Evolutionary conservation across 2,888 invertebrate species (phyloP).

Genomic region (Drosophila mercatorum): DNA sequence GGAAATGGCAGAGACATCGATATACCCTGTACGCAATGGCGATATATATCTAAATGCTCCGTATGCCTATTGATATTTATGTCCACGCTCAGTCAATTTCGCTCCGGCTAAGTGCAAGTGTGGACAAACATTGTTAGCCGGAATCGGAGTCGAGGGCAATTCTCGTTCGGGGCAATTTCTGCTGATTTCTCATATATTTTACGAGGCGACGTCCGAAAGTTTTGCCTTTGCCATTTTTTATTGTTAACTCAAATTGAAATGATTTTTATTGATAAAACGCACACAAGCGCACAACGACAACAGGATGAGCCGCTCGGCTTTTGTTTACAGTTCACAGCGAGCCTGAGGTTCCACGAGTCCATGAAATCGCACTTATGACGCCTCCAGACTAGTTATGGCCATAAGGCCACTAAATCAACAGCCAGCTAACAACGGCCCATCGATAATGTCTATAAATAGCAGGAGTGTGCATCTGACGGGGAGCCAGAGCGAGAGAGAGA

Average conservation of each 20-base stretch:
- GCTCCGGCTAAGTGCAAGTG: neutral
- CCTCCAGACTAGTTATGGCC: constrained; percentile 19
- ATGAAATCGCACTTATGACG: constrained; percentile 27
- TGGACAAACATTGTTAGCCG: too few relatives aligned
- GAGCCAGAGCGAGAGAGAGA: neutral
- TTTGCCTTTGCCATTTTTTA: constrained; percentile 53
- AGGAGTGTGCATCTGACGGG: neutral
- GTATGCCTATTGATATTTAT: constrained; percentile 14
- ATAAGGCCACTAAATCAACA: constrained; percentile 49
- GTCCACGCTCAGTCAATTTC: constrained; percentile 1
- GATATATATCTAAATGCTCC: neutral
- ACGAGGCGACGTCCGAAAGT: constrained; percentile 32
- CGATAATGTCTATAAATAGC: constrained; percentile 6
- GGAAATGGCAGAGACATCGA: neutral
- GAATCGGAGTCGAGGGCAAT: constrained; percentile 8
- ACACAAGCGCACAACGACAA: constrained; percentile 8
- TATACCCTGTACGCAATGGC: constrained; percentile 14
- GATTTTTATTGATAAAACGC: constrained; percentile 63
- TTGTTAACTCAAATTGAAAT: constrained; percentile 72
- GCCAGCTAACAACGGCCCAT: constrained; percentile 24
- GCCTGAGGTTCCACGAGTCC: constrained; percentile 1
- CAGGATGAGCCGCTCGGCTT: constrained; percentile 7
- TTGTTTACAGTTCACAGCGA: constrained; percentile 1
- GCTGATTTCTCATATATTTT: constrained; percentile 26
- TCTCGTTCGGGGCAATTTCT: neutral